Conservation (phyloP, 2,797 vertebrate genomes). For the Syncerus caffer region DNA sequence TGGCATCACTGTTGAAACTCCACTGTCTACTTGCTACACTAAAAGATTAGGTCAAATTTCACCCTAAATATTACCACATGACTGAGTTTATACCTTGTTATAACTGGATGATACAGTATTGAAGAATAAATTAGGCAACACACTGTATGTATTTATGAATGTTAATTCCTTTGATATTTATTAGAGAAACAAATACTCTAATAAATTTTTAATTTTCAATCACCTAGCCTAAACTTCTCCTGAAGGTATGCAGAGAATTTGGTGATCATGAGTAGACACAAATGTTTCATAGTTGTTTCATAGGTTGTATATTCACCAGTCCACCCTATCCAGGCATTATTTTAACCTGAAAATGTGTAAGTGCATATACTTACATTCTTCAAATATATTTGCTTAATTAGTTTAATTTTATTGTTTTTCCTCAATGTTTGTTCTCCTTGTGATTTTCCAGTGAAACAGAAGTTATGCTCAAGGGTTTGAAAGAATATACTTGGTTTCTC, state of each 20-base stretch:
- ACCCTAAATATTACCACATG: not conserved
- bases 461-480: not conserved
- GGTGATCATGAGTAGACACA: not conserved
- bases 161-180: slow-evolving; percentile 34
- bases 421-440: not conserved
- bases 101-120: not conserved
- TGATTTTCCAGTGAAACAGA: not conserved
- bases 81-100: not conserved
- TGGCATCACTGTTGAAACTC: not conserved
- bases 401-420: not conserved
- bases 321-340: not conserved
- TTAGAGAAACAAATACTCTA: slow-evolving; percentile 41
- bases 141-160: not conserved
- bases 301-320: not conserved
- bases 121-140: not conserved
- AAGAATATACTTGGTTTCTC: not conserved
- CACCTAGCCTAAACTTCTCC: slow-evolving; percentile 3
- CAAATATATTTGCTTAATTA: not conserved
- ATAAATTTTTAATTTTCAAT: not conserved
- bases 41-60: not conserved
- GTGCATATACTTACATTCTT: not conserved
- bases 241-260: not conserved
- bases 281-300: not conserved
- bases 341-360: not conserved
- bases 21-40: not conserved